Evolutionary conservation across 1,140 invertebrate species (phyloP).

Genomic region (Drosophila triauraria): DNA sequence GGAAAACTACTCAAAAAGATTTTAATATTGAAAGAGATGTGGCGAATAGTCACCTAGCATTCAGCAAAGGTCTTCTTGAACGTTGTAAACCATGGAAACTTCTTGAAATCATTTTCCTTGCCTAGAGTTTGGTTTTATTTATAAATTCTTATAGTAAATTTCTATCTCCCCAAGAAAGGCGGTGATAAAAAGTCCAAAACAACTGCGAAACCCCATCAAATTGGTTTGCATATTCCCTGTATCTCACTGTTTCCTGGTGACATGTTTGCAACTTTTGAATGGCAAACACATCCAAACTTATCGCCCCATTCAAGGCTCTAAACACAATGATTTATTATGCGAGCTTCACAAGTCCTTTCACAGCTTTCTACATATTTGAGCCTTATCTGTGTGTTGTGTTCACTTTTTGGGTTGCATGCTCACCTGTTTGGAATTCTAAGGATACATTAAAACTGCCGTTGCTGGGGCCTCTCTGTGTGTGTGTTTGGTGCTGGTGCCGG

Average conservation of each 20-base stretch:
- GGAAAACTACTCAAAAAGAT: background rate
- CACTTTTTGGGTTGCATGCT: slow-evolving; percentile 61
- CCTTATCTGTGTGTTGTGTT: slow-evolving; percentile 39
- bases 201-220: background rate
- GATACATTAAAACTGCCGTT: slow-evolving; percentile 79
- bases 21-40: background rate
- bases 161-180: background rate
- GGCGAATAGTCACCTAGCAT: background rate
- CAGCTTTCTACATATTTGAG: slow-evolving; percentile 14
- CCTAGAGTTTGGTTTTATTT: background rate
- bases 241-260: slow-evolving; percentile 2
- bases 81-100: background rate
- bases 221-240: background rate
- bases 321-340: slow-evolving; percentile 43
- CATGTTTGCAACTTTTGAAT: slow-evolving; percentile 14
- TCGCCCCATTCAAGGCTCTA: slow-evolving; percentile 31
- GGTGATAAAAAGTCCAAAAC: no score
- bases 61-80: no score
- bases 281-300: slow-evolving; percentile 26
- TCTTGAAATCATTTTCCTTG: background rate
- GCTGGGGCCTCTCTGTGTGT: slow-evolving; percentile 26
- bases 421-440: slow-evolving; percentile 83
- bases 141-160: no score
- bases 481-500: slow-evolving; percentile 20
- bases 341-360: slow-evolving; percentile 29